These are phyloP conservation scores for Eulemur rubriventer DNA, from an alignment of 2,797 vertebrate genomes.

Conservation along the genomic window DNA sequence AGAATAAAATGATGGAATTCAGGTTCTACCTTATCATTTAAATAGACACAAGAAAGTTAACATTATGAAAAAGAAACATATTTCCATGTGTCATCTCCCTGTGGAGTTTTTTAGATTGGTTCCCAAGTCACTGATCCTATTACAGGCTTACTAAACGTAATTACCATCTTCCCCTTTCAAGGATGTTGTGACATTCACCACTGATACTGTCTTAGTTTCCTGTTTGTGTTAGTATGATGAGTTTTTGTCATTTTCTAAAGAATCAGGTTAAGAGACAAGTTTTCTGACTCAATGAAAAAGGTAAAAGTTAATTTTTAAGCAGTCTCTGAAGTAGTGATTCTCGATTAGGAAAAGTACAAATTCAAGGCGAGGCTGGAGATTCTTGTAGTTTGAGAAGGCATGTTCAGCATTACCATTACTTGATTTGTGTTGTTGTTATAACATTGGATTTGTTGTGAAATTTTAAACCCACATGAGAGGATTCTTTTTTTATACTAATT, in stretches of 20 bases:
- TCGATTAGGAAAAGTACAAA: neutral
- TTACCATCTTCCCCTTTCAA: neutral
- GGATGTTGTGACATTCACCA: constrained; percentile 3
- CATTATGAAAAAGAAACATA: constrained; percentile 40
- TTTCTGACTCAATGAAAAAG: neutral
- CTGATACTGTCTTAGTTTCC: neutral
- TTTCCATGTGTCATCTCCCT: neutral
- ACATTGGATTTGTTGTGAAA: constrained; percentile 12
- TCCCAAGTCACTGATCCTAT: neutral
- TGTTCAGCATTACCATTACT: constrained; percentile 6
- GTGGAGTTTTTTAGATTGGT: neutral
- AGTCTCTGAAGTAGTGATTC: neutral
- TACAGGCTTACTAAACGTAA: neutral
- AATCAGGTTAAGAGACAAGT: neutral
- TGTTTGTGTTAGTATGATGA: constrained; percentile 7
- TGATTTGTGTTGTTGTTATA: constrained; percentile 45
- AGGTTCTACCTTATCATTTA: constrained; percentile 13
- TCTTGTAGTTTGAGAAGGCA: neutral
- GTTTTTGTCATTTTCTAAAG: constrained; percentile 48
- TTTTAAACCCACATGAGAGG: neutral
- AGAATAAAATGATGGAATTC: neutral
- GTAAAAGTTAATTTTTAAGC: constrained; percentile 20
- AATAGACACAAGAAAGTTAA: constrained; percentile 39
- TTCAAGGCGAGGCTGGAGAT: neutral
- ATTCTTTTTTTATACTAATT: neutral